A percentile compares a stretch with the other conserved stretches of the same genome.
Evolutionary conservation across 1,140 invertebrate species (phyloP).

Genomic region (Daktulosphaira vitifoliae): DNA sequence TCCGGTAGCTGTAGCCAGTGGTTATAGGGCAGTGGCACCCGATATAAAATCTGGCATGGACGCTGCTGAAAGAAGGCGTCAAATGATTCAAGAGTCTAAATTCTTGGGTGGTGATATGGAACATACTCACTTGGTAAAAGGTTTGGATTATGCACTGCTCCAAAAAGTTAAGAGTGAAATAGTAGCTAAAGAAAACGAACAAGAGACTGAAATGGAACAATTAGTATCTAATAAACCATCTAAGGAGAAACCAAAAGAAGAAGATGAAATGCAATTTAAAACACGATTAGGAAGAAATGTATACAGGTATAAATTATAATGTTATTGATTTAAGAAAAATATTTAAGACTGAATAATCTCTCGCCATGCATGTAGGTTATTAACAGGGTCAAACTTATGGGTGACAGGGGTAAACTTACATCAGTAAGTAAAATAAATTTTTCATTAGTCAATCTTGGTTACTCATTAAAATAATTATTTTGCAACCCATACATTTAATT

Average conservation of each 20-base stretch:
- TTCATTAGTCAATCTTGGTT: too few relatives aligned
- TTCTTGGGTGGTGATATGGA: conserved; percentile 99
- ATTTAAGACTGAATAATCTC: too few relatives aligned
- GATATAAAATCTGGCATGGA: conserved; percentile 87
- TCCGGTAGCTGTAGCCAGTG: conserved; percentile 77
- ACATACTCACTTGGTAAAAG: conserved; percentile 99
- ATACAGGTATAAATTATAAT: conserved; percentile 42
- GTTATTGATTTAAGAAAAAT: too few relatives aligned
- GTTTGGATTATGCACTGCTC: conserved; percentile 96
- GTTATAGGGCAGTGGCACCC: conserved; percentile 89
- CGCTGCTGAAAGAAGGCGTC: conserved; percentile 87
- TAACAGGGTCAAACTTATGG: too few relatives aligned
- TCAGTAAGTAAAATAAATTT: too few relatives aligned
- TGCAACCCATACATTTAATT: too few relatives aligned
- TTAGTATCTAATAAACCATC: conserved; percentile 49
- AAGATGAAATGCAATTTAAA: conserved; percentile 72
- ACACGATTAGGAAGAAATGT: conserved; percentile 68
- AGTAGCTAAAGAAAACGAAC: conserved; percentile 66
- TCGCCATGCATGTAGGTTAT: too few relatives aligned
- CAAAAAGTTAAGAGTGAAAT: conserved; percentile 90
- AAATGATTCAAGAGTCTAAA: conserved; percentile 98
- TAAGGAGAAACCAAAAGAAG: conserved; percentile 50
- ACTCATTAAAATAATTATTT: too few relatives aligned
- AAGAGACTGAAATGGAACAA: conserved; percentile 74
- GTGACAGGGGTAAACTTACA: too few relatives aligned